A percentile compares a stretch with the other conserved stretches of the same genome.
Conservation (phyloP, 2,113 vertebrate species). For the Pseudorectes ferrugineus region DNA sequence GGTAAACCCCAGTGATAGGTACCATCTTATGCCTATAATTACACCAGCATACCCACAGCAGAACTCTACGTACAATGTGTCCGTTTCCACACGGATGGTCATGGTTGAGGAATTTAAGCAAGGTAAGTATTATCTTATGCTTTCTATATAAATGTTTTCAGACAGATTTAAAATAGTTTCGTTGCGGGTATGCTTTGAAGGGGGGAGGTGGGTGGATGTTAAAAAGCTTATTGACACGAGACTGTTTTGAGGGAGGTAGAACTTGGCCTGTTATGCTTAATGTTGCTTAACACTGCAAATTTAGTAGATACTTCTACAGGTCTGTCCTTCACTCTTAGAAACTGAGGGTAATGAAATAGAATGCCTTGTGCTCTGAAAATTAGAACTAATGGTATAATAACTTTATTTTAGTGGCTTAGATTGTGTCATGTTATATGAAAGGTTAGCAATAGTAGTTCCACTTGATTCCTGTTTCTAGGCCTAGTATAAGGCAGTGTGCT, state of each 20-base stretch:
- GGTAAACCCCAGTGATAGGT: constrained; percentile 89
- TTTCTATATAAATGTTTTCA: constrained; percentile 48
- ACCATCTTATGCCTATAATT: constrained; percentile 95
- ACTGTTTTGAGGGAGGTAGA: background rate
- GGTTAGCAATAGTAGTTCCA: background rate
- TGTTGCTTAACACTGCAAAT: background rate
- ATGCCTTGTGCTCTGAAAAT: background rate
- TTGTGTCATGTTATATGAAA: background rate
- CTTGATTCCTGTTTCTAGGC: background rate
- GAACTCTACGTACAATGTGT: constrained; percentile 93
- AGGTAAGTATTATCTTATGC: constrained; percentile 78
- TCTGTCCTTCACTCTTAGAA: background rate
- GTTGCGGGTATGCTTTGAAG: background rate
- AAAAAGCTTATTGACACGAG: background rate
- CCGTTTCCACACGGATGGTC: constrained; percentile 86
- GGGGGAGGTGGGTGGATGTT: background rate
- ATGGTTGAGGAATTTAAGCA: constrained; percentile 91
- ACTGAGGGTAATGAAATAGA: background rate
- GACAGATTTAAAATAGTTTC: background rate
- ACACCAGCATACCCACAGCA: constrained; percentile 93
- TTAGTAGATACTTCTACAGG: background rate
- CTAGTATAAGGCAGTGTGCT: background rate
- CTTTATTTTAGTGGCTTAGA: background rate
- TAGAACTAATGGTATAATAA: background rate
- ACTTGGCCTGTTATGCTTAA: rapidly evolving